A percentile compares a stretch with the other conserved stretches of the same genome.
phyloP scores from a whole-genome alignment of 2,113 vertebrate species.

The Seriola quinqueradiata region DNA sequence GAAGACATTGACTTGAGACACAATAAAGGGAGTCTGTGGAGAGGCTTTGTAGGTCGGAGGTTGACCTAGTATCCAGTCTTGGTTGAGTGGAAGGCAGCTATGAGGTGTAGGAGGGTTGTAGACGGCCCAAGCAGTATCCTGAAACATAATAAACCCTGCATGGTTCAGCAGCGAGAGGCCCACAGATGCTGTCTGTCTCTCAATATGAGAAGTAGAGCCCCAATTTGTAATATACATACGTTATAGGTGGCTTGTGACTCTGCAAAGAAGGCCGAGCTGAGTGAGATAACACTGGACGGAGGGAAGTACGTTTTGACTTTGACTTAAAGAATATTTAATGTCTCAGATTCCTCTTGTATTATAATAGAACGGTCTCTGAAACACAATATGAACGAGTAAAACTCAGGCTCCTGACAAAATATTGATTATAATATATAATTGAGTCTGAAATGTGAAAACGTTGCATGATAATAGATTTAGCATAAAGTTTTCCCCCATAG shows the following conservation, averaged over 20 bases:
- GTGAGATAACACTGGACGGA: not conserved
- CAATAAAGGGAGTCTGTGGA: conserved; percentile 1
- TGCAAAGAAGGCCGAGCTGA: not conserved
- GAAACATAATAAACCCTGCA: conserved; percentile 49
- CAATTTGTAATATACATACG: not conserved
- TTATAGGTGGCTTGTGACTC: not conserved
- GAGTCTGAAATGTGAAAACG: not conserved
- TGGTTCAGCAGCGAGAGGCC: conserved; percentile 43
- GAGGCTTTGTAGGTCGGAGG: conserved; percentile 17
- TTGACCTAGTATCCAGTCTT: conserved; percentile 26
- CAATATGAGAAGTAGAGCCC: not conserved
- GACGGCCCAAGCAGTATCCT: conserved; percentile 13
- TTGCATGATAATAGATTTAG: not conserved
- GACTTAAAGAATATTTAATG: no score
- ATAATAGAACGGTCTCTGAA: not conserved
- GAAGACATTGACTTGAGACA: not conserved
- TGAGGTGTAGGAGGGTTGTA: conserved; percentile 42
- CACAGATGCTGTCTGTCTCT: not conserved
- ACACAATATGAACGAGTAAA: not conserved
- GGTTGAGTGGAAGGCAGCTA: conserved; percentile 59
- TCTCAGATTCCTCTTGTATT: not conserved
- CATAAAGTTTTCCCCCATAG: not conserved
- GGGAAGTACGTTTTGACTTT: not conserved
- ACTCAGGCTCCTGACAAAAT: not conserved
- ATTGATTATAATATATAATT: not conserved